phyloP scores from a whole-genome alignment of 2,113 vertebrate genomes.

The Nyctibius bracteatus region DNA sequence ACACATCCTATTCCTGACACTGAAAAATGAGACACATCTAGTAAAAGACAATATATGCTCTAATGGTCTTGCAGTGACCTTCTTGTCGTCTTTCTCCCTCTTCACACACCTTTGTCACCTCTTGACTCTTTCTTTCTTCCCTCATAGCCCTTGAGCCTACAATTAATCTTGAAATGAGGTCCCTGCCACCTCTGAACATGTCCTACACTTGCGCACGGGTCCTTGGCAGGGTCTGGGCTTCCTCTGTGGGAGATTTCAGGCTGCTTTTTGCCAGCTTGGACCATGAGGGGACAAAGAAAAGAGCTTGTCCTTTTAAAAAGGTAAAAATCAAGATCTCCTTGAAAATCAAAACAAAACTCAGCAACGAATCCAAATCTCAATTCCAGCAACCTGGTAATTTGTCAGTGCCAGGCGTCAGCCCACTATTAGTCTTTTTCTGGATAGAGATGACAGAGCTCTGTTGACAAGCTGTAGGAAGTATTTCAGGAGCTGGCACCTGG shows the following conservation, averaged over 20 bases:
- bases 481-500: slow-evolving; percentile 54
- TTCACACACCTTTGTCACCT: not conserved
- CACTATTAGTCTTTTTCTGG: slow-evolving; percentile 59
- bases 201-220: rapidly evolving
- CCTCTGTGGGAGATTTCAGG: not conserved
- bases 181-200: not conserved
- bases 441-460: slow-evolving; percentile 20
- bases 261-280: not conserved
- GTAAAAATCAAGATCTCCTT: not conserved
- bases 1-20: not conserved
- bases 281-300: not conserved
- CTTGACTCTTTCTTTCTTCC: not conserved
- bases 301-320: not conserved
- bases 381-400: slow-evolving; percentile 19
- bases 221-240: not conserved
- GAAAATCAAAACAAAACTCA: not conserved
- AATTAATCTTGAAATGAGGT: not conserved
- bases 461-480: slow-evolving; percentile 35
- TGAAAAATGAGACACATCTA: not conserved
- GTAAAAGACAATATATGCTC: not conserved
- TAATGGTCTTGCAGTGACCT: not conserved
- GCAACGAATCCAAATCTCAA: not conserved
- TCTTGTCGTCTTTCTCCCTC: not conserved
- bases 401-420: not conserved
- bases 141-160: not conserved